Evolutionary conservation across 2,113 vertebrate genomes (phyloP).

Genomic region (Xiphorhynchus elegans): DNA sequence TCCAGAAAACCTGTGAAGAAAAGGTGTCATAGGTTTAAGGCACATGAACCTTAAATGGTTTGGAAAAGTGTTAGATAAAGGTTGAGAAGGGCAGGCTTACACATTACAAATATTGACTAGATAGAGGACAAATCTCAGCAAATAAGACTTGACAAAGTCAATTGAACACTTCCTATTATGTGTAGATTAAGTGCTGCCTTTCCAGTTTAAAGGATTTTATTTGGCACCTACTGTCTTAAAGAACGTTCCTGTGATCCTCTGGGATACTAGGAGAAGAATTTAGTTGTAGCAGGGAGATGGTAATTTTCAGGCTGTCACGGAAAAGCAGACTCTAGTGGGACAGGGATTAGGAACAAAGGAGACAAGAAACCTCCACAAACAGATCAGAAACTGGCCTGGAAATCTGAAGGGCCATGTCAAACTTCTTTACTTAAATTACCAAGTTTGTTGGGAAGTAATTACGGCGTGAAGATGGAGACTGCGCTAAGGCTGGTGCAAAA

Average conservation of each 20-base stretch:
- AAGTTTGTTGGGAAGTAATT: background rate
- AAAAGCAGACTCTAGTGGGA: background rate
- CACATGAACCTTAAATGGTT: background rate
- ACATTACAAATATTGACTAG: constrained; percentile 38
- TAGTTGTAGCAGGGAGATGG: background rate
- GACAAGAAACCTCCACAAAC: background rate
- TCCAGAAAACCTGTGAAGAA: background rate
- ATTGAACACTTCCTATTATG: background rate
- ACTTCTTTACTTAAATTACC: background rate
- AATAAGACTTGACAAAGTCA: constrained; percentile 7
- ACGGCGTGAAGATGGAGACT: background rate
- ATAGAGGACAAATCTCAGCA: constrained; percentile 18
- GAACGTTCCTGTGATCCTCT: background rate
- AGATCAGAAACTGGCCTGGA: background rate
- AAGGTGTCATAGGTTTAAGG: background rate
- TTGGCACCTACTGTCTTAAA: background rate
- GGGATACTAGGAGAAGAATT: background rate
- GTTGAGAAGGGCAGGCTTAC: background rate
- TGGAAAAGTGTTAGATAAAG: background rate
- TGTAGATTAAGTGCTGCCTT: background rate
- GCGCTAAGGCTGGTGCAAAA: background rate
- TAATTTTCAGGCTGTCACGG: background rate
- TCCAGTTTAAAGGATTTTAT: background rate
- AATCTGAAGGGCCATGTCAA: background rate
- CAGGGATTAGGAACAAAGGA: background rate